Evolutionary conservation across 92 coral and sea anemone species (phyloP), one percentile per base, ranked within the genome.

Genomic region (Pocillopora meandrina): DNA sequence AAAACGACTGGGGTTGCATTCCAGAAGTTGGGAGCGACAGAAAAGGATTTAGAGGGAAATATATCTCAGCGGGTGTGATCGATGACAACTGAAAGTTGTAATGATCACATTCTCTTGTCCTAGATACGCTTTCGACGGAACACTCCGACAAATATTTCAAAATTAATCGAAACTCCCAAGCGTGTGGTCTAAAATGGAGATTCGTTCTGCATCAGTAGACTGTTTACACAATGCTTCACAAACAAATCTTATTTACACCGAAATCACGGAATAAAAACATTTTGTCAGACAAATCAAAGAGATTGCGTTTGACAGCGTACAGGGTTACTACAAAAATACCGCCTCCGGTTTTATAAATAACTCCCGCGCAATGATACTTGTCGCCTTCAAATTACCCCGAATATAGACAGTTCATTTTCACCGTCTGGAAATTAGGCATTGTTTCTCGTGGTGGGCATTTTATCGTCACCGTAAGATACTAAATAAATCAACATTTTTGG

Each of bases 161-260:
- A 70, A 70, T 12, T 34, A n/a, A 16, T 33, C 55, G 56, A 58
- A 31, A 23, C 9, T 47, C 31, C 36, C 10, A 0, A 34, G 84
- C 20, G 65, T 69, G 67, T 56, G 73, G 56, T 34, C 62, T 12
- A 9, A n/a, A n/a, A 21, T 69, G 76, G 12, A 5, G 18, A 20
- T 65, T 67, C 69, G 77, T 60, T 52, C 71, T 47, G 77, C 77
- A 70, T 2, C 57, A 60, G 77, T 81, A 57, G 26, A 9, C 67
- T 33, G 57, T 34, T 67, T 76, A 60, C 57, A 76, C 69, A 58
- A 57, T 34, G 8, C 31, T 3, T 20, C 19, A n/a, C 55, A 67
- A 80, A 36, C 14, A 4, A n/a, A 1, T 81, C 35, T 56, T 3
- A 3, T 55, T 57, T 67, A 1, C 66, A 49, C 3, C 16, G 3